These are phyloP conservation scores for Opisthograptis luteolata DNA, from an alignment of 2,888 invertebrate genomes.

Conservation along the genomic window DNA sequence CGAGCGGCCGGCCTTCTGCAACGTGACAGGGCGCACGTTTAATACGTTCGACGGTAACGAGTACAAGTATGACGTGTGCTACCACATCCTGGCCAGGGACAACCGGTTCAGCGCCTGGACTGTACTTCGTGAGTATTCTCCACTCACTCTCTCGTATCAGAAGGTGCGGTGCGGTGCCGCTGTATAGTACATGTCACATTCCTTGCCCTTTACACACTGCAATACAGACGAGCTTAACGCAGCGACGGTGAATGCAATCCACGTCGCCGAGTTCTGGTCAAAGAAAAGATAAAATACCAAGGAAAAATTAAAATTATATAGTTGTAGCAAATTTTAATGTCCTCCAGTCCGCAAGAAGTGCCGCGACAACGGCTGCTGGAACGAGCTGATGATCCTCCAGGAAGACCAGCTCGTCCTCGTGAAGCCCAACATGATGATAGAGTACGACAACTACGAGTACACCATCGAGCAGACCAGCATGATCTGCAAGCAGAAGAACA, in stretches of 20 bases:
- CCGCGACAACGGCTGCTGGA: conserved; percentile 82
- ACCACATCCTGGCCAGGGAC: conserved; percentile 91
- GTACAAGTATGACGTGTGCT: conserved; percentile 92
- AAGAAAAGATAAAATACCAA: too few relatives aligned
- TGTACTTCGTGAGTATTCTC: conserved; percentile 85
- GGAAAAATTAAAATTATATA: too few relatives aligned
- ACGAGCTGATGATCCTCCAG: conserved; percentile 86
- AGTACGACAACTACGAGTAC: conserved; percentile 87
- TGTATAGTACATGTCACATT: too few relatives aligned
- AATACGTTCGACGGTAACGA: conserved; percentile 91
- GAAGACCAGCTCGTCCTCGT: conserved; percentile 84
- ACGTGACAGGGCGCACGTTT: conserved; percentile 90
- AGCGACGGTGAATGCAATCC: too few relatives aligned
- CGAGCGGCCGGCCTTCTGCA: conserved; percentile 87
- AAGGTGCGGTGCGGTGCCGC: too few relatives aligned
- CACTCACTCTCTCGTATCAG: not conserved
- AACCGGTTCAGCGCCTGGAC: conserved; percentile 87
- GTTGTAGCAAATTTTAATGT: too few relatives aligned
- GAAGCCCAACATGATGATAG: conserved; percentile 86
- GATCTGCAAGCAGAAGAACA: conserved; percentile 85
- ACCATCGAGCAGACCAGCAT: conserved; percentile 84
- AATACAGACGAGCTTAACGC: too few relatives aligned
- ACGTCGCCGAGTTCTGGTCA: too few relatives aligned
- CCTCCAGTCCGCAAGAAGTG: conserved; percentile 87
- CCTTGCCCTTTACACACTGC: too few relatives aligned